Evolutionary conservation across 2,113 vertebrate genomes (phyloP).

Genomic region (Nicator chloris): DNA sequence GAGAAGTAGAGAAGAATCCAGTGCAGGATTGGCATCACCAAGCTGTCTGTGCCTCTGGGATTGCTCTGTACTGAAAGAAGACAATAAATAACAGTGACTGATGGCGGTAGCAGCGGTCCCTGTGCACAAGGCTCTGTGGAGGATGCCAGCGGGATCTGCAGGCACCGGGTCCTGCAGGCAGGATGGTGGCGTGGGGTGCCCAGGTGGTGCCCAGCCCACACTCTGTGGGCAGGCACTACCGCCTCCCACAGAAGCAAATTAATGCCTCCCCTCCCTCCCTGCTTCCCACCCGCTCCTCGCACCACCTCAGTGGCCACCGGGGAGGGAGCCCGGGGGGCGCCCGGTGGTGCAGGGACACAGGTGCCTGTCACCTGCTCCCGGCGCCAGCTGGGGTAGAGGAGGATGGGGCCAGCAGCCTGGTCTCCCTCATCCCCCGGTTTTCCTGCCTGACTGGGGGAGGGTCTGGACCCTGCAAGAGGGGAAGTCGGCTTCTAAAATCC

Average conservation of each 20-base stretch:
- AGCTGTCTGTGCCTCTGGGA: not conserved
- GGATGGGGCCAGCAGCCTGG: not conserved
- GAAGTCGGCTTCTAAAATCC: not conserved
- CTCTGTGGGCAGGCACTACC: not conserved
- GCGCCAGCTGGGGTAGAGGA: not conserved
- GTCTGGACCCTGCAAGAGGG: not conserved
- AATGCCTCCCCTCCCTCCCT: not conserved
- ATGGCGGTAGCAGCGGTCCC: not conserved
- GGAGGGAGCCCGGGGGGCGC: not conserved
- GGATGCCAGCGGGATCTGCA: not conserved
- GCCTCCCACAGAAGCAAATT: not conserved
- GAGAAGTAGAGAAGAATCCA: not conserved
- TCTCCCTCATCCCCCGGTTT: not conserved
- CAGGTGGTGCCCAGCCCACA: not conserved
- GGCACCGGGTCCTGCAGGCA: not conserved
- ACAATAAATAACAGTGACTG: not conserved
- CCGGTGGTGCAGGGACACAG: not conserved
- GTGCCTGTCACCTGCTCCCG: conserved; percentile 26
- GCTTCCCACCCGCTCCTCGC: not conserved
- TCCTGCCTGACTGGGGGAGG: not conserved
- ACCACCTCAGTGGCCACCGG: fast-evolving
- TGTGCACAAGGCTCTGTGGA: not conserved
- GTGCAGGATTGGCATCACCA: not conserved
- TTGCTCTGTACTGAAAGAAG: not conserved
- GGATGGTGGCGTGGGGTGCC: not conserved